Conservation (phyloP, 2,888 invertebrate species). For the Allolobophora icterica region DNA sequence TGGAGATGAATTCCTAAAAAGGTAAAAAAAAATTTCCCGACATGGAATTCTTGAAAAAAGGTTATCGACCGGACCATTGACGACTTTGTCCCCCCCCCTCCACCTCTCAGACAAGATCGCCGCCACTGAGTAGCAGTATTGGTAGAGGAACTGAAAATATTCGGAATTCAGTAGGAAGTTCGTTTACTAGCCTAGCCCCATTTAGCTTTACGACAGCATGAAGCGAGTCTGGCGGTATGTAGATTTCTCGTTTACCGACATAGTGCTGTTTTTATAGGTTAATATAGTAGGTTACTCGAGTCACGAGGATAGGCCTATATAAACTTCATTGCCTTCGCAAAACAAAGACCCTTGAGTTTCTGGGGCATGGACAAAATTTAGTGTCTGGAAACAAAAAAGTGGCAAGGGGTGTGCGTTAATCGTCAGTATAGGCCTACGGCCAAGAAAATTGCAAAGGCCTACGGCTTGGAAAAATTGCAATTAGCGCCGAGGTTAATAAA, state of each 20-base stretch:
- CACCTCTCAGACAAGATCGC: too few relatives aligned
- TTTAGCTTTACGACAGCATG: not conserved
- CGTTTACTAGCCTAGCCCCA: too few relatives aligned
- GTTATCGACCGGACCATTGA: too few relatives aligned
- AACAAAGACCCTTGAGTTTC: not conserved
- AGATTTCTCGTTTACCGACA: not conserved
- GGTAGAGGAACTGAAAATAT: too few relatives aligned
- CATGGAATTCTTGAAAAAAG: too few relatives aligned
- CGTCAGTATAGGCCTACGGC: not conserved
- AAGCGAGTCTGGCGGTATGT: not conserved
- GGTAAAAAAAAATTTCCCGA: too few relatives aligned
- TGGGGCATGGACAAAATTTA: not conserved
- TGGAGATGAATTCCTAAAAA: too few relatives aligned
- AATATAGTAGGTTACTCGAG: not conserved
- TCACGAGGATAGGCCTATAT: not conserved
- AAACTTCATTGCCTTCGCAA: not conserved
- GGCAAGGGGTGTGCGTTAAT: not conserved
- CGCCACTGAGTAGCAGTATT: too few relatives aligned
- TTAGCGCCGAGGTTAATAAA: not conserved
- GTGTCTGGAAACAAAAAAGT: conserved; percentile 15
- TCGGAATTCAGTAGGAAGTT: too few relatives aligned
- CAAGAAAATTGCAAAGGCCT: not conserved
- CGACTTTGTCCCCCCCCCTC: too few relatives aligned
- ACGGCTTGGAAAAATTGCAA: not conserved
- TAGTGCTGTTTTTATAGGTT: not conserved